A percentile compares a stretch with the other conserved stretches of the same genome.
Conservation (phyloP, 2,888 invertebrate genomes). For the Thera britannica region DNA sequence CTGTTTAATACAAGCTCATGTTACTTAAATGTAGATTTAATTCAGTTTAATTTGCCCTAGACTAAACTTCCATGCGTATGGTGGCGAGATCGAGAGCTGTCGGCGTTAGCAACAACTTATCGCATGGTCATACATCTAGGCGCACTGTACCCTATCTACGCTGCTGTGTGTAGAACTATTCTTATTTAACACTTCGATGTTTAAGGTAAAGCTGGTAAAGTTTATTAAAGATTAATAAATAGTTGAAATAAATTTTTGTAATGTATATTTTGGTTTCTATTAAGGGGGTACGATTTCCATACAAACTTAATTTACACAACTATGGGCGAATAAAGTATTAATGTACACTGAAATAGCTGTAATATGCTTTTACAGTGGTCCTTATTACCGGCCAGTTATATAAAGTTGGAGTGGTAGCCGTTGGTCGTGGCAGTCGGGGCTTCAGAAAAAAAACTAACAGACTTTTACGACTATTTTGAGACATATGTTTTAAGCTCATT, state of each 20-base stretch:
- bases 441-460: too few species aligned
- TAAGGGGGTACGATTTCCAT: not conserved
- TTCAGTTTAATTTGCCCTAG: conserved; percentile 40
- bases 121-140: conserved; percentile 11
- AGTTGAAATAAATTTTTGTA: conserved; percentile 80
- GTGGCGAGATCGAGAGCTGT: not conserved
- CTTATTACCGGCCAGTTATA: too few species aligned
- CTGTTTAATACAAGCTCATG: conserved; percentile 50
- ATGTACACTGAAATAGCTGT: too few species aligned
- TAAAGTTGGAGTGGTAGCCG: too few species aligned
- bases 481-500: too few species aligned
- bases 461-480: too few species aligned
- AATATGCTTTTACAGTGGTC: too few species aligned
- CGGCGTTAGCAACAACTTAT: not conserved
- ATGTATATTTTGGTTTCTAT: conserved; percentile 46
- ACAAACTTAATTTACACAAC: too few species aligned
- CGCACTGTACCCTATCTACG: conserved; percentile 29
- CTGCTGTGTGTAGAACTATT: conserved; percentile 44
- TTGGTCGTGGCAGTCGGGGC: too few species aligned
- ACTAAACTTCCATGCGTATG: conserved; percentile 6
- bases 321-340: too few species aligned
- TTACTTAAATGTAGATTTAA: conserved; percentile 68
- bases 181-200: conserved; percentile 50
- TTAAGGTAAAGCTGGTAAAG: conserved; percentile 58
- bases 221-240: conserved; percentile 65